Percentiles rank a stretch among this genome's conserved stretches.
Conservation (phyloP, 2,113 vertebrate species). For the Malaclemys terrapin region DNA sequence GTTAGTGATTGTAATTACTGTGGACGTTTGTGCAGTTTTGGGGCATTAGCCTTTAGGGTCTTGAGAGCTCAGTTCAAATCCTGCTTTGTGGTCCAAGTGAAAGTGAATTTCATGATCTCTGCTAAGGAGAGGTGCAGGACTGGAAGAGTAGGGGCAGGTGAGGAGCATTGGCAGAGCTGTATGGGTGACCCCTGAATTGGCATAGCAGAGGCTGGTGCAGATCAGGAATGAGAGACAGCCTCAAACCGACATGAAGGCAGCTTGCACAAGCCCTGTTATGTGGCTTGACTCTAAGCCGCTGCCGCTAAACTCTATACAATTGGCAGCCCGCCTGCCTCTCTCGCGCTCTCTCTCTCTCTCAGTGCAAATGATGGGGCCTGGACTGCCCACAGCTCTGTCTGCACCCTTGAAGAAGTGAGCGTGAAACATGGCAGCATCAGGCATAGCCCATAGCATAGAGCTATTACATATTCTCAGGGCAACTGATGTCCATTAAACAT, state of each 20-base stretch:
- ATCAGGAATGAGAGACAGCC: not conserved
- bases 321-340: not conserved
- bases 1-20: not conserved
- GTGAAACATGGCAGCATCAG: not conserved
- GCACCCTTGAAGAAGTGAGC: not conserved
- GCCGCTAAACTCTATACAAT: not conserved
- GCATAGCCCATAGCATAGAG: not conserved
- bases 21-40: not conserved
- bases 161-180: no score
- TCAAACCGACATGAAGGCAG: not conserved
- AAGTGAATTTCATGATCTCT: not conserved
- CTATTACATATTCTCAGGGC: slow-evolving; percentile 2
- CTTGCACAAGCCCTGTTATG: rapidly evolving
- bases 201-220: not conserved
- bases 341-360: rapidly evolving
- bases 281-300: not conserved
- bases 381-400: rapidly evolving
- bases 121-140: no score
- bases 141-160: no score
- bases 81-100: not conserved
- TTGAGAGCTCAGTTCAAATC: not conserved
- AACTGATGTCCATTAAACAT: slow-evolving; percentile 61
- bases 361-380: rapidly evolving
- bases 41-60: not conserved
- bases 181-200: no score